Evolutionary conservation across 1,140 invertebrate species (phyloP).

Genomic region (Coptotermes formosanus): DNA sequence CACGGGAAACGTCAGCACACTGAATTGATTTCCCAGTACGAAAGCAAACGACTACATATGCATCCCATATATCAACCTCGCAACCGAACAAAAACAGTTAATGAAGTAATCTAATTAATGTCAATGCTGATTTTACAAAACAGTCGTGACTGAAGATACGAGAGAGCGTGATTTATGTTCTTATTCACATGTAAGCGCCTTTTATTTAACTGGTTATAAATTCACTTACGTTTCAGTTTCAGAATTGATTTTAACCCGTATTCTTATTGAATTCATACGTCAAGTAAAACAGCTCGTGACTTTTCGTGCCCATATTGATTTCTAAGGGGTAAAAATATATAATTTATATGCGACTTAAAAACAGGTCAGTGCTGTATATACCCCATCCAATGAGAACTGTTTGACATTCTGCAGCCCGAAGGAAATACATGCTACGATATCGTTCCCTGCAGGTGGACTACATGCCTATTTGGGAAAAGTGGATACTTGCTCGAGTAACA

Average conservation of each 20-base stretch:
- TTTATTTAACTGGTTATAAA: constrained; percentile 5
- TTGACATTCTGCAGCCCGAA: too few species aligned
- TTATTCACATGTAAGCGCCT: background rate
- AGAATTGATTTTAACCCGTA: background rate
- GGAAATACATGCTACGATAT: too few species aligned
- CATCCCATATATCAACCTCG: background rate
- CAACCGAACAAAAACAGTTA: background rate
- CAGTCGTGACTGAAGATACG: background rate
- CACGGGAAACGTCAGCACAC: background rate
- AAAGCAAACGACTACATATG: background rate
- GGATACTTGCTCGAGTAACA: too few species aligned
- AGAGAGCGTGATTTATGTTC: background rate
- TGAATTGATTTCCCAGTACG: background rate
- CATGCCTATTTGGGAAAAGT: too few species aligned
- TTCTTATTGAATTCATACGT: constrained; percentile 1
- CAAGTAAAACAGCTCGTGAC: background rate
- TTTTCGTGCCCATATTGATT: background rate
- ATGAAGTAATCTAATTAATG: background rate
- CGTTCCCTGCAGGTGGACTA: too few species aligned
- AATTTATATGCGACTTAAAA: background rate
- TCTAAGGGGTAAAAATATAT: background rate
- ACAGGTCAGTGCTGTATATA: background rate
- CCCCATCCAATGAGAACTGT: too few species aligned
- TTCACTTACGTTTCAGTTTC: background rate
- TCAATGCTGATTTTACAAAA: background rate